A percentile compares a stretch with the other conserved stretches of the same genome.
phyloP scores from a whole-genome alignment of 2,113 vertebrate species.

The Oryzias celebensis region DNA sequence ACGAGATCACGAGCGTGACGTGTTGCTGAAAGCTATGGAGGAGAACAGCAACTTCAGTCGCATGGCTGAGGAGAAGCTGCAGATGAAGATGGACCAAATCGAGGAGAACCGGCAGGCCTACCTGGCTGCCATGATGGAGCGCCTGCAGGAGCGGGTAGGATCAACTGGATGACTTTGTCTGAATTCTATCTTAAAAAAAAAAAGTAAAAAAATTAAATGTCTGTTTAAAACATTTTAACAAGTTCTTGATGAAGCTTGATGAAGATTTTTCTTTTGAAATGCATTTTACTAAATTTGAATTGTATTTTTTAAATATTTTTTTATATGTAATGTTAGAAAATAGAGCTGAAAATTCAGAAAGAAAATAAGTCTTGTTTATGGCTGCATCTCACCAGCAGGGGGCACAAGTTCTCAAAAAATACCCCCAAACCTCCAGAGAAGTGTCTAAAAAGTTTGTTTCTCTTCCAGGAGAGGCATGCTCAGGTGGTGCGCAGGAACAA shows the following conservation, averaged over 20 bases:
- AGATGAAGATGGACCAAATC: conserved; percentile 92
- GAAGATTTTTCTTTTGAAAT: no score
- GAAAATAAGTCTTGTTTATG: neutral
- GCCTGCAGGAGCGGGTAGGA: conserved; percentile 92
- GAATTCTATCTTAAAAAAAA: neutral
- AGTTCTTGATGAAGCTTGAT: no score
- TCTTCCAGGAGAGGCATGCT: conserved; percentile 87
- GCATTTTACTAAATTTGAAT: no score
- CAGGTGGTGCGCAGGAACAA: conserved; percentile 96
- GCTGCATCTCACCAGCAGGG: neutral
- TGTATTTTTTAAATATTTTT: no score
- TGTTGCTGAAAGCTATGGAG: conserved; percentile 96
- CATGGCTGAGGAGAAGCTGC: conserved; percentile 93
- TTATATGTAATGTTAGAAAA: no score
- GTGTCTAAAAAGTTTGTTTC: conserved; percentile 10
- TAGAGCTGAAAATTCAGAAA: neutral
- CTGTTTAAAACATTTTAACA: no score
- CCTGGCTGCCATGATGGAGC: conserved; percentile 88
- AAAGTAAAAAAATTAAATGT: neutral
- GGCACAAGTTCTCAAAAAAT: neutral
- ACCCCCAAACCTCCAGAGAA: neutral
- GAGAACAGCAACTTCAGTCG: conserved; percentile 99
- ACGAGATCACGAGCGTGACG: conserved; percentile 91
- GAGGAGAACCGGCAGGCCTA: conserved; percentile 93
- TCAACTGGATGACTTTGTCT: neutral